Conservation (phyloP, 1,140 invertebrate species). For the Euglossa dilemma region DNA sequence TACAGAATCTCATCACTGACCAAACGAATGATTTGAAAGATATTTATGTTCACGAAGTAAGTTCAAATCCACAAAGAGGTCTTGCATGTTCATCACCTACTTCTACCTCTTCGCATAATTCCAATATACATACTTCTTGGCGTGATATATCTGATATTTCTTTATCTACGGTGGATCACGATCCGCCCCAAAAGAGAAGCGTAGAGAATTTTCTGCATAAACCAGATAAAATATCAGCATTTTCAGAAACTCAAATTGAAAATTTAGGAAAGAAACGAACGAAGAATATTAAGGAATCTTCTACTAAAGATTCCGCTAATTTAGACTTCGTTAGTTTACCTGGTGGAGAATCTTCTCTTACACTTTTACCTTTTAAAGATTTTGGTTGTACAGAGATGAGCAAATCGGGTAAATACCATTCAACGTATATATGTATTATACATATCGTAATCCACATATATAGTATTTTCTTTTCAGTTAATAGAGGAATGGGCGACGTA, state of each 20-base stretch:
- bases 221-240: not conserved
- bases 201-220: not conserved
- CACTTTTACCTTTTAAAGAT: slow-evolving; percentile 45
- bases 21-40: slow-evolving; percentile 56
- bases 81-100: slow-evolving; percentile 63
- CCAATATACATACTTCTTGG: slow-evolving; percentile 50
- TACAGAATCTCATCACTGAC: slow-evolving; percentile 63
- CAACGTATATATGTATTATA: not conserved
- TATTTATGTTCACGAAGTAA: slow-evolving; percentile 35
- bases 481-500: slow-evolving; percentile 7
- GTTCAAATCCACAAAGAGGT: slow-evolving; percentile 41
- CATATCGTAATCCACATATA: not conserved
- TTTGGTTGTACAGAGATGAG: slow-evolving; percentile 34
- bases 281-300: slow-evolving; percentile 16
- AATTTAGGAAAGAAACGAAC: slow-evolving; percentile 12
- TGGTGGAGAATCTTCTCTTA: slow-evolving; percentile 61
- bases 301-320: slow-evolving; percentile 53
- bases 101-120: slow-evolving; percentile 53
- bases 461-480: slow-evolving; percentile 18
- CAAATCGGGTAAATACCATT: slow-evolving; percentile 25
- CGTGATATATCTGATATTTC: slow-evolving; percentile 59
- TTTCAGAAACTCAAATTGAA: not conserved
- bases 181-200: not conserved
- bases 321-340: slow-evolving; percentile 70
- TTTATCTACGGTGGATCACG: slow-evolving; percentile 35